Base-by-base conservation (phyloP, 2,113 vertebrate genomes). In the Ornithorhynchus anatinus region DNA sequence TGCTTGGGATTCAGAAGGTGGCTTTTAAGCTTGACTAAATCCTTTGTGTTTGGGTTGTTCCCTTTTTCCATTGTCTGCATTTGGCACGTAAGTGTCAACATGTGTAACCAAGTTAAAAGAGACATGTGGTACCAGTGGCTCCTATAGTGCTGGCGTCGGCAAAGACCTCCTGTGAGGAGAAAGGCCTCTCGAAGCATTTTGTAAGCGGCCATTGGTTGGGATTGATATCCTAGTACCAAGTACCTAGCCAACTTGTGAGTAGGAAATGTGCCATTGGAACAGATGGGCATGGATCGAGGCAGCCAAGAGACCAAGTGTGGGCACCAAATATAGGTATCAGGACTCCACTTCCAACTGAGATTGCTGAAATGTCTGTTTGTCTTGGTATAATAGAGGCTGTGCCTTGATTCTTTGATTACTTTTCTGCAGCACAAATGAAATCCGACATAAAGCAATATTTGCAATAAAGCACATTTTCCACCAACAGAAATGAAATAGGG, bases 241-340 rank as follows among this genome's bases (percentile, higher is more conserved):
- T 63, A 58, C 67, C 75, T 52, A 27, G 36, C 72, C 68, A 84
- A 65, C 12, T 16, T 58, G 8, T 51, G 42, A 60, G 47, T 45
- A 69, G 89, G 86, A 83, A 84, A 22, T 2, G 23, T 39, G 84
- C 89, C 87, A 86, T 42, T 6, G 62, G 67, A 77, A 75, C 89
- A 92, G 89, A 92, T 90, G 85, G 91, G 51, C 43, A 60, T 29
- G 11, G 47, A n/a, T 51, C 72, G 29, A 84, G 40, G 64, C 84
- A 86, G 84, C 86, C 86, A 89, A 86, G 74, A 87, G 77, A 74
- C 5, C 2, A 84, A 84, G 22, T 19, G 7, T 17, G 31, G 60
- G 80, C 69, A 71, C 56, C 54, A 78, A 82, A 69, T 74, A 59
- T 63, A 82, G 7, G 59, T 51, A 52, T 62, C 1, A 10, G 67